A percentile compares a stretch with the other conserved stretches of the same genome.
Conservation (phyloP, 2,888 invertebrate genomes). For the Macrosoma leucophasiata region DNA sequence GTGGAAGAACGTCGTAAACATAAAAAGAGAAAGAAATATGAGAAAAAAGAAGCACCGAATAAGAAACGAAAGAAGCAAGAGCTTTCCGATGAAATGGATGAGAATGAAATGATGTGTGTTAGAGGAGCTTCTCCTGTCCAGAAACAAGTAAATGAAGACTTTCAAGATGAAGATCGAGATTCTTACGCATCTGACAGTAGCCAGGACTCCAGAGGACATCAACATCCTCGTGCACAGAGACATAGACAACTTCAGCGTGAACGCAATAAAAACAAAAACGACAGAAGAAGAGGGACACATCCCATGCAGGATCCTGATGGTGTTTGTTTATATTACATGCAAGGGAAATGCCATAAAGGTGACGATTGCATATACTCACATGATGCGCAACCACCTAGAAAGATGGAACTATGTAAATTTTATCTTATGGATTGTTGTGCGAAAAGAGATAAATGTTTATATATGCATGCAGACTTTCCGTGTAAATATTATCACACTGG, state of each 20-base stretch:
- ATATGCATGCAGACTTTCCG: slow-evolving; percentile 97
- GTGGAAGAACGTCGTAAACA: slow-evolving; percentile 69
- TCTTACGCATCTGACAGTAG: slow-evolving; percentile 74
- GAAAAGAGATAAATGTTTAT: slow-evolving; percentile 95
- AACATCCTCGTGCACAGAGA: slow-evolving; percentile 60
- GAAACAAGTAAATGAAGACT: slow-evolving; percentile 42
- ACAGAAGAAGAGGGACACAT: slow-evolving; percentile 72
- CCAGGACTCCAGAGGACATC: slow-evolving; percentile 69
- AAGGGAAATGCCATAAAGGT: slow-evolving; percentile 91
- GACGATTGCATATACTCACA: slow-evolving; percentile 93
- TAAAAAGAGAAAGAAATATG: slow-evolving; percentile 76
- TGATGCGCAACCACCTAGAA: slow-evolving; percentile 86
- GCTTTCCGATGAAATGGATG: slow-evolving; percentile 78
- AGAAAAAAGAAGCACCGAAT: slow-evolving; percentile 72
- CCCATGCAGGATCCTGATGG: slow-evolving; percentile 80
- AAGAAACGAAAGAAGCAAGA: slow-evolving; percentile 76
- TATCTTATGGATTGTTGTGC: slow-evolving; percentile 97
- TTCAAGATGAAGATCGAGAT: slow-evolving; percentile 69
- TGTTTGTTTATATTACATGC: slow-evolving; percentile 89
- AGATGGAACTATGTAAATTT: slow-evolving; percentile 97
- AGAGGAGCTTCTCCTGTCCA: slow-evolving; percentile 83
- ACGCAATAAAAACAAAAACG: slow-evolving; percentile 69
- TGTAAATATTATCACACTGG: slow-evolving; percentile 98
- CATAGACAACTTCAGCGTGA: slow-evolving; percentile 56
- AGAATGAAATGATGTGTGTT: slow-evolving; percentile 87